Base-by-base conservation (phyloP, 2,797 vertebrate species). In the Sorex maritimensis region DNA sequence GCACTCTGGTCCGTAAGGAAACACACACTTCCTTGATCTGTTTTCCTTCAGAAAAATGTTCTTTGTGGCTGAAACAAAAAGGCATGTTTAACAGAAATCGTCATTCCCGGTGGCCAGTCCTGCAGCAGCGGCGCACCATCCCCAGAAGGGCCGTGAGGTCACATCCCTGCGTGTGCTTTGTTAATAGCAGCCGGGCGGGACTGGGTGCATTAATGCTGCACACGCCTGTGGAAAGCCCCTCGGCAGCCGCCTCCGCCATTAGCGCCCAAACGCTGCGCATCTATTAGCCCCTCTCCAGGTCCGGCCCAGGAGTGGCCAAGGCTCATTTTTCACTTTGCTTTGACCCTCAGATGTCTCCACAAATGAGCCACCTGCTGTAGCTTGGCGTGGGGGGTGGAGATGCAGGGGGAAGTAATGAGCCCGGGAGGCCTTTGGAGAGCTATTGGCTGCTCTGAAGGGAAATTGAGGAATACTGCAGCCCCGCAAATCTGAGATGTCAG, bases 401-500 rank as follows among this genome's bases (percentile, higher is more conserved):
- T 38, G 72, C 10, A 34, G 68, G 30, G 11, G 26, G 46, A 63
- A 23, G 85, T 55, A 87, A 91, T 89, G 86, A 95, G 84, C 15
- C 93, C 28, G 8, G 2, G 6, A 61, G 88, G 80, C 87, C 81
- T 61, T 52, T 41, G 92, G 34, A 0, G 8, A 71, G 67, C 91
- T 11, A 23, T 55, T 77, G 92, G 92, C 75, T 61, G 75, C 58
- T 87, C 81, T 41, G 72, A 65, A 79, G 92, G 95, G 89, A 92
- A 75, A 68, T 69, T 34, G 92, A 94, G 92, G 93, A 94, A 94
- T 65, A 13, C 84, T 49, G 86, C 85, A 68, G 55, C 92, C 72
- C 93, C 81, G 78, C 92, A 86, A 78, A 90, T 83, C 86, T 77
- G 81, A 86, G 95, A 52, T 94, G 92, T 91, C 94, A 94, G 94